Percentiles rank a stretch among this genome's conserved stretches.
These are phyloP conservation scores for Lepidostoma basale DNA, from an alignment of 1,140 invertebrate genomes.

Conservation along the genomic window DNA sequence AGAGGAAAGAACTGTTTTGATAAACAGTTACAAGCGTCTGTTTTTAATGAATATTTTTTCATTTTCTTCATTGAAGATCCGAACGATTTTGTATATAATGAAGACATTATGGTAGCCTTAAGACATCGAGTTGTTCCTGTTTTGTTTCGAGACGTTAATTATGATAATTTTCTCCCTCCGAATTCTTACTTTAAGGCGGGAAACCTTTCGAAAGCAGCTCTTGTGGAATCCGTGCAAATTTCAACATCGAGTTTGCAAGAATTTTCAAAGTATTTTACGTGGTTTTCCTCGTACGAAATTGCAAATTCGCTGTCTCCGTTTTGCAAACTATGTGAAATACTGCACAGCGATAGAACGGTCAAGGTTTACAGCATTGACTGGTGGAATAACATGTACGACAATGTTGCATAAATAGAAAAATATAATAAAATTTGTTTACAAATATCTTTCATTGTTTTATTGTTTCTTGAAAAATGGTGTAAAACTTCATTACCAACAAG, in stretches of 20 bases:
- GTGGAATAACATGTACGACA: no score
- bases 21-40: not conserved
- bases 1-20: not conserved
- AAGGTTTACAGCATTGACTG: not conserved
- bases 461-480: no score
- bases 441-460: no score
- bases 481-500: no score
- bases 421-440: no score
- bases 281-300: not conserved
- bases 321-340: not conserved
- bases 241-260: not conserved
- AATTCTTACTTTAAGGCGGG: not conserved
- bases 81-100: not conserved
- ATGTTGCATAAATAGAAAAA: no score
- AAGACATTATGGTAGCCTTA: not conserved
- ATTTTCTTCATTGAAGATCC: not conserved
- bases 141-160: not conserved
- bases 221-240: not conserved
- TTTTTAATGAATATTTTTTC: not conserved
- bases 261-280: not conserved
- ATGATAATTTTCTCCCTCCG: not conserved
- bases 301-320: not conserved
- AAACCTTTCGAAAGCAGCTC: not conserved
- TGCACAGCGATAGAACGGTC: not conserved
- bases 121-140: not conserved